Evolutionary conservation across 1,140 invertebrate species (phyloP).

Genomic region (Druon quercuslanigerum): DNA sequence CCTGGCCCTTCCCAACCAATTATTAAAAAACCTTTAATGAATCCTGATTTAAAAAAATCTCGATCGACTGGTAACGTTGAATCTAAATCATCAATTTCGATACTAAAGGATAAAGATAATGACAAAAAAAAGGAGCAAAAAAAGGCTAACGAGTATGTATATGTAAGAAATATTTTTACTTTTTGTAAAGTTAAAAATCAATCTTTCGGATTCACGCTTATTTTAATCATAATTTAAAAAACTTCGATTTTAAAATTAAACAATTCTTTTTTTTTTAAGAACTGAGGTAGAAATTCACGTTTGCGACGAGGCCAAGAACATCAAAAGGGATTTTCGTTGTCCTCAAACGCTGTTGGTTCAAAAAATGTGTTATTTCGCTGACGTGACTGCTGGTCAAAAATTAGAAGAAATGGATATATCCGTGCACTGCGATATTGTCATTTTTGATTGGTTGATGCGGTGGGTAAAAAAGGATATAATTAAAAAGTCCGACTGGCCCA

Average conservation of each 20-base stretch:
- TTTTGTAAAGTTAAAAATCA: conserved; percentile 6
- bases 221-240: not conserved
- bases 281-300: conserved; percentile 90
- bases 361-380: conserved; percentile 96
- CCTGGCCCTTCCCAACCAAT: conserved; percentile 73
- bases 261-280: conserved; percentile 71
- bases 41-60: conserved; percentile 74
- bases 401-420: conserved; percentile 97
- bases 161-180: not conserved
- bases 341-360: conserved; percentile 88
- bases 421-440: conserved; percentile 94
- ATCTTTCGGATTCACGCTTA: not conserved
- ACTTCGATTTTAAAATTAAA: conserved; percentile 11
- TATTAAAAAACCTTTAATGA: conserved; percentile 74
- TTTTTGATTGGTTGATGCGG: conserved; percentile 97
- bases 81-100: conserved; percentile 28
- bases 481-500: conserved; percentile 81
- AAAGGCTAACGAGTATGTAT: conserved; percentile 66
- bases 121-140: conserved; percentile 63
- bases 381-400: conserved; percentile 88
- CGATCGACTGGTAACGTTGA: conserved; percentile 49
- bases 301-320: conserved; percentile 89
- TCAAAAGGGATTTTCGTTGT: conserved; percentile 92
- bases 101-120: conserved; percentile 61
- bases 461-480: conserved; percentile 89